These are phyloP conservation scores for Spinus olivaceus DNA, from an alignment of 2,797 vertebrate genomes.

Conservation along the genomic window DNA sequence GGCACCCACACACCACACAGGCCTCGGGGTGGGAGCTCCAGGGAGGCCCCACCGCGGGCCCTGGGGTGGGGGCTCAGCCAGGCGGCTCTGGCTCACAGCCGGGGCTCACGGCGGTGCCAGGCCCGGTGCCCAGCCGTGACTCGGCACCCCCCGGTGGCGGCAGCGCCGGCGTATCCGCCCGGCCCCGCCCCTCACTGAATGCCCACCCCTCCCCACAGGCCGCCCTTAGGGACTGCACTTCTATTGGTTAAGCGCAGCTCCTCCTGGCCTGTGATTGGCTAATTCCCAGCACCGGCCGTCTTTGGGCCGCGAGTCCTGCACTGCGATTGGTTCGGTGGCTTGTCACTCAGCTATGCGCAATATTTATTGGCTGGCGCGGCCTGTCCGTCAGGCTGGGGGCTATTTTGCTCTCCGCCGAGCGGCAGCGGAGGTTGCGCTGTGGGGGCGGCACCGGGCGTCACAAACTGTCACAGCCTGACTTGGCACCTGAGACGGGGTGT, in stretches of 20 bases:
- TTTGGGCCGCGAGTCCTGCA: background rate
- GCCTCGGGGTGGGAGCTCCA: background rate
- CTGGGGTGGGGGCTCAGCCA: fast-evolving
- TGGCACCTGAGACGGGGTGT: fast-evolving
- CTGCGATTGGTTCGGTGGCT: fast-evolving
- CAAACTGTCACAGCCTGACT: background rate
- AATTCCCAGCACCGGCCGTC: background rate
- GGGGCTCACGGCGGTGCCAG: background rate
- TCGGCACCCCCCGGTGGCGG: background rate
- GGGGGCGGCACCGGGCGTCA: background rate
- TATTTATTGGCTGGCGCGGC: background rate
- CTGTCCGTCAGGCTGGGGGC: fast-evolving
- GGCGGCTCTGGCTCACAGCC: background rate
- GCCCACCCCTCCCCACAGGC: conserved; percentile 3
- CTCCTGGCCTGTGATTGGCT: conserved; percentile 13
- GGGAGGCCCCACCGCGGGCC: background rate
- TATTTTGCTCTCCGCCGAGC: background rate
- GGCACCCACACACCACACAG: background rate
- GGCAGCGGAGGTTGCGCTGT: background rate
- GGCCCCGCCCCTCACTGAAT: background rate
- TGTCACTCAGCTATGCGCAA: fast-evolving
- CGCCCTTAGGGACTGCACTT: conserved; percentile 21
- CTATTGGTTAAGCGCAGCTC: conserved; percentile 43
- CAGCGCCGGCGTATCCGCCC: fast-evolving
- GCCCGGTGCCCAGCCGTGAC: background rate